phyloP scores from a whole-genome alignment of 1,140 invertebrate genomes.

The Drosophila grimshawi region DNA sequence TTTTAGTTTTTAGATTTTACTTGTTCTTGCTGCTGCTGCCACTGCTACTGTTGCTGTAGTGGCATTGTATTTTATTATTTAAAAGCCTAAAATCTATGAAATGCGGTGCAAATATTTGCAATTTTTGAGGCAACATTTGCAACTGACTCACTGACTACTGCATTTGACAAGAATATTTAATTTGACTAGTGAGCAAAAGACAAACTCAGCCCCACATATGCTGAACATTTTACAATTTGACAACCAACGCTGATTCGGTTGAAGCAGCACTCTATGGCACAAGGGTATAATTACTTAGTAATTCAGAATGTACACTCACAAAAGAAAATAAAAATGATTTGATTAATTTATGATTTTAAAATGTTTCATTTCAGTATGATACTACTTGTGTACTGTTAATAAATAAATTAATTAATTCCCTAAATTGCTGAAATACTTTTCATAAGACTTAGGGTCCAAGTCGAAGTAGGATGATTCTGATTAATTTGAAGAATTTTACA shows the following conservation, averaged over 20 bases:
- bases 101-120: slow-evolving; percentile 82
- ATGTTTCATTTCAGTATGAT: too few species aligned
- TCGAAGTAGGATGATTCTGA: too few species aligned
- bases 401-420: too few species aligned
- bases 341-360: too few species aligned
- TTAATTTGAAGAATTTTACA: too few species aligned
- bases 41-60: slow-evolving; percentile 2
- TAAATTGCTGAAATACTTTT: too few species aligned
- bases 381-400: too few species aligned
- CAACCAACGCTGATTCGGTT: slow-evolving; percentile 8
- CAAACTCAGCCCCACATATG: slow-evolving; percentile 17
- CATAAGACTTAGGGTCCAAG: too few species aligned
- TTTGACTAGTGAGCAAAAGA: slow-evolving; percentile 61
- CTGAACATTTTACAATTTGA: slow-evolving; percentile 26
- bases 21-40: slow-evolving; percentile 14
- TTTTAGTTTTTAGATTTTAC: slow-evolving; percentile 31
- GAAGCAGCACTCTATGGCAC: not conserved
- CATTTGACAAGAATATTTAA: slow-evolving; percentile 82
- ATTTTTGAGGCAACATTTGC: slow-evolving; percentile 73
- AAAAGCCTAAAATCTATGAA: slow-evolving; percentile 83
- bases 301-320: not conserved
- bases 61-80: slow-evolving; percentile 76
- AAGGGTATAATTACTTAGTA: not conserved
- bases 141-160: slow-evolving; percentile 71
- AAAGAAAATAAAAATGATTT: too few species aligned